Base-by-base conservation (phyloP, 2,888 invertebrate species). In the Drosophila longiperda region DNA sequence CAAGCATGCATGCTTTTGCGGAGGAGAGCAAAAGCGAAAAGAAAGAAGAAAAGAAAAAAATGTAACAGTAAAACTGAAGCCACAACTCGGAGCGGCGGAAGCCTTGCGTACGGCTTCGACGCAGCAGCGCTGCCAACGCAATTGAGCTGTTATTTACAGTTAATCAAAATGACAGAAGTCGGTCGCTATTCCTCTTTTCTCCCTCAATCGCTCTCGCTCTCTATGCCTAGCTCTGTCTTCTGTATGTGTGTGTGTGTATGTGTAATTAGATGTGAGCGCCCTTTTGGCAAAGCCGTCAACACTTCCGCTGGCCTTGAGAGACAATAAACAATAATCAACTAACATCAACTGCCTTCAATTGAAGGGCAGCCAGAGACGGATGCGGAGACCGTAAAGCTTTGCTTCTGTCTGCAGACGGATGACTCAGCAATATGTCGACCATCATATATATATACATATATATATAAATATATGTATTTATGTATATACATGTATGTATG, bases 231-330 rank as follows among this genome's bases (percentile, higher is more conserved):
- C 8, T 63, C 33, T 34, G n/a, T 59, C 5, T 64, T 8, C 36
- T 45, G 40, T 40, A 40, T 45, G 34, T 48, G 20, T 32, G 7
- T 59, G 73, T 49, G 8, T 59, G 15, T 8, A 53, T 58, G 68
- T 49, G 66, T 72, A 78, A 80, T 78, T 78, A 78, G 78, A 78
- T 64, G 50, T 49, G 62, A 40, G 40, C 66, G 64, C 67, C 75
- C 80, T 80, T 75, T 75, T 29, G 62, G 40, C 52, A 68, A 38
- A 53, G 58, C 33, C 54, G 42, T 59, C 63, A 63, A 68, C 69
- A 85, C 82, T 88, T 91, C 91, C 91, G 91, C 80, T 91, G 89
- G 89, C 91, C 91, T 91, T 91, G 92, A 84, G 80, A 72, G 79
- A 64, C 83, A 91, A 91, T 91, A 89, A 86, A 83, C 73, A 67